These are phyloP conservation scores for Cyprinodon brontotheroides DNA, from an alignment of 2,113 vertebrate genomes.

Conservation along the genomic window DNA sequence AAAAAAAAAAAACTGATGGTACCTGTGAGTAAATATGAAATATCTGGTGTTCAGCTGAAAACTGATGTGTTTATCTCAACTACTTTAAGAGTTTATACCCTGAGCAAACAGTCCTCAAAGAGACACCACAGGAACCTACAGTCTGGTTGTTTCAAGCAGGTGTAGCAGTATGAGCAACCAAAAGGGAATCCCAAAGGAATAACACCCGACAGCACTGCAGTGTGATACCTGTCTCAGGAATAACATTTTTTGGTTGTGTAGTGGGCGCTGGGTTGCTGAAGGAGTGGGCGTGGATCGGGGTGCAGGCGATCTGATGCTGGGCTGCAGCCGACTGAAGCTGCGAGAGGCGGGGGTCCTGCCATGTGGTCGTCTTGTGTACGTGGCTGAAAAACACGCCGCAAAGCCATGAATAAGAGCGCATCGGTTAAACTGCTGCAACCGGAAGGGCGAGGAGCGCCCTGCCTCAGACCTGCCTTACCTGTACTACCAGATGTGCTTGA, in stretches of 20 bases:
- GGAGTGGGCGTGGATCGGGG: slow-evolving; percentile 67
- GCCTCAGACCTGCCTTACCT: slow-evolving; percentile 69
- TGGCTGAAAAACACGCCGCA: slow-evolving; percentile 68
- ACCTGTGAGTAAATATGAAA: slow-evolving; percentile 2
- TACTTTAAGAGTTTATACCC: neutral
- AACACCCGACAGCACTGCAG: slow-evolving; percentile 17
- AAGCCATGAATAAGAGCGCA: slow-evolving; percentile 48
- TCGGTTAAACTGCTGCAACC: slow-evolving; percentile 45
- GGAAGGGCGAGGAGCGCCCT: slow-evolving; percentile 32
- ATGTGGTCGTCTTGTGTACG: slow-evolving; percentile 76
- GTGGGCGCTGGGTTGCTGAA: slow-evolving; percentile 71
- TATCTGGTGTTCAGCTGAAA: neutral
- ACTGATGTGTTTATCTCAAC: neutral
- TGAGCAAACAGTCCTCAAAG: neutral
- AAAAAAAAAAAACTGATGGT: neutral
- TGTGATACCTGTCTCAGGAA: slow-evolving; percentile 69
- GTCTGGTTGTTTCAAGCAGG: slow-evolving; percentile 22
- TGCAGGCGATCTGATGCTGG: slow-evolving; percentile 57
- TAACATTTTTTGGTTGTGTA: slow-evolving; percentile 65
- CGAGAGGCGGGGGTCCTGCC: slow-evolving; percentile 75
- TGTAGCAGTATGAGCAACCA: slow-evolving; percentile 4
- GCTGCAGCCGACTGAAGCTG: slow-evolving; percentile 69
- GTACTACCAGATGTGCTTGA: slow-evolving; percentile 57
- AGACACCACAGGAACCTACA: neutral
- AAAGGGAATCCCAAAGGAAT: slow-evolving; percentile 25